Evolutionary conservation across 2,797 vertebrate species (phyloP), one percentile per base, ranked within the genome.

Genomic region (Anguilla anguilla): DNA sequence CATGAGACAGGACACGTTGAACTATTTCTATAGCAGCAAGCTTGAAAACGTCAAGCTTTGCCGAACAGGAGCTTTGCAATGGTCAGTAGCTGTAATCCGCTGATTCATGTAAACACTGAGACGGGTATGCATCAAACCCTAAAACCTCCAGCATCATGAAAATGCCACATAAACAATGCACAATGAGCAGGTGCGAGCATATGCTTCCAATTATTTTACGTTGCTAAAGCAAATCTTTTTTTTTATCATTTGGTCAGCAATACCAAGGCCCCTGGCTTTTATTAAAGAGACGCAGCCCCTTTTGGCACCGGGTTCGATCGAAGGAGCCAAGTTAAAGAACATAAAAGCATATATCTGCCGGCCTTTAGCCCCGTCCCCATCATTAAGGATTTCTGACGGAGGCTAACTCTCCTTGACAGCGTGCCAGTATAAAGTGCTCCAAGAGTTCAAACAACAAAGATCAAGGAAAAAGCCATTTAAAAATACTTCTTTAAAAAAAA

Each of bases 361-460:
- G 93, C 94, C 94, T 95, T 96, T 95, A 95, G 95, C 94, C 94
- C 84, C 84, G 88, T 88, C 87, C 86, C 87, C 94, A 94, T 96
- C 94, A 96, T 95, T 95, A 94, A 92, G 89, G 91, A 91, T 91
- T 94, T 92, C 93, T 95, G 94, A 93, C 94, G 90, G 92, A 92
- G 94, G 94, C 95, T 82, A 81, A 87, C 64, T 93, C 93, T 92
- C 90, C 91, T 92, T 93, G 94, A 94, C 94, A 93, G 94, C 90
- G 94, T 93, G 93, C 81, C 72, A 55, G 55, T 9, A 35, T 85
- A 79, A 84, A 64, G 84, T 77, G 77, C 59, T 89, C 22, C 59
- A 74, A 74, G n/a, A 86, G 87, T 87, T 89, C 89, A 90, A 86
- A 87, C 86, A 77, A 43, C 55, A 43, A 11, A 51, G 87, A 88